These are phyloP conservation scores for Arctocebus calabarensis DNA, from an alignment of 2,797 vertebrate species.

Conservation along the genomic window DNA sequence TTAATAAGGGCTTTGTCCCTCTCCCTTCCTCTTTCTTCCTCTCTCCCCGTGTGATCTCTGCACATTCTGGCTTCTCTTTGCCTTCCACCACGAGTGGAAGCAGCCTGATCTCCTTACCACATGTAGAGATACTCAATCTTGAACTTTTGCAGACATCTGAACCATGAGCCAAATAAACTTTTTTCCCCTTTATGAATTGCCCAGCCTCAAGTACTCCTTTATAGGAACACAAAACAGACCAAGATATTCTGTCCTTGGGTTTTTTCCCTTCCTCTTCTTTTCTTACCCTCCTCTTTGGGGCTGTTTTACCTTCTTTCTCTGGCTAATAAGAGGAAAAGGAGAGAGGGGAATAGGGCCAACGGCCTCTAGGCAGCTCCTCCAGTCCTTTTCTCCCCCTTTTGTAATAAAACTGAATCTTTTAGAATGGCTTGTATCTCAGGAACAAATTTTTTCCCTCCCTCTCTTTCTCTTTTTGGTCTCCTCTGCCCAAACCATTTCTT, in stretches of 20 bases:
- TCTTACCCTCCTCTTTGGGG: not conserved
- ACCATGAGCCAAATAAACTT: not conserved
- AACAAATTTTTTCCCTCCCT: not conserved
- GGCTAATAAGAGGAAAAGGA: not conserved
- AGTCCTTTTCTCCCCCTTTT: not conserved
- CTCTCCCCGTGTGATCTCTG: not conserved
- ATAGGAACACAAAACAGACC: not conserved
- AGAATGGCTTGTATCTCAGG: not conserved
- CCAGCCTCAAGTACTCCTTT: too few relatives aligned
- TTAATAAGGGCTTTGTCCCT: not conserved
- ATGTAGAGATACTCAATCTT: not conserved
- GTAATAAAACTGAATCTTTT: not conserved
- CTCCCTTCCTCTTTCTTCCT: not conserved
- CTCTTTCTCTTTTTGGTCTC: not conserved
- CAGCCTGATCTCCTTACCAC: not conserved
- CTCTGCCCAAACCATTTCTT: not conserved
- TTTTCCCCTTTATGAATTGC: not conserved
- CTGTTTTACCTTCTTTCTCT: not conserved
- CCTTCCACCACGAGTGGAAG: not conserved
- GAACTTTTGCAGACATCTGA: not conserved
- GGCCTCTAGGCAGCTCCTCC: not conserved
- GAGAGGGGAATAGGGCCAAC: not conserved
- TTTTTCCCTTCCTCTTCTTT: not conserved
- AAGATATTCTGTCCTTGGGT: not conserved
- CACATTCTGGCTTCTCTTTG: not conserved